A percentile compares a stretch with the other conserved stretches of the same genome.
These are phyloP conservation scores for Tautogolabrus adspersus DNA, from an alignment of 2,113 vertebrate genomes.

Conservation along the genomic window DNA sequence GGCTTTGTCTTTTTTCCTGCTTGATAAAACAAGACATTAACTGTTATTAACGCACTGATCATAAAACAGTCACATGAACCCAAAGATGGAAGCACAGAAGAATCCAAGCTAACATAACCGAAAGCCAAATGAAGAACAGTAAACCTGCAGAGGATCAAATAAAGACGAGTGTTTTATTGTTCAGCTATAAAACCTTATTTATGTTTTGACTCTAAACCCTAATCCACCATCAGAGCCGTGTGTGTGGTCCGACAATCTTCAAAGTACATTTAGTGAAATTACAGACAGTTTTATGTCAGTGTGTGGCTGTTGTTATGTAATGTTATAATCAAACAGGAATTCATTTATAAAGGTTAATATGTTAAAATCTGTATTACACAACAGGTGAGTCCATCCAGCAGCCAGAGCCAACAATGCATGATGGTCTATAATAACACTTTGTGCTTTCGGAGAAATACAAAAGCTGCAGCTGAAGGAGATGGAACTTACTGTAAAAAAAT, in stretches of 20 bases:
- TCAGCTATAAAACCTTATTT: constrained; percentile 62
- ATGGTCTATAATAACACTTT: neutral
- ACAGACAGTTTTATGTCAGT: constrained; percentile 37
- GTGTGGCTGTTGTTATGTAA: constrained; percentile 4
- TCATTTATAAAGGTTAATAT: neutral
- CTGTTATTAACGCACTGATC: constrained; percentile 1
- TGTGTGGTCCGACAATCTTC: constrained; percentile 69
- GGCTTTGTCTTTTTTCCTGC: neutral
- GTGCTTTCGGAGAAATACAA: neutral
- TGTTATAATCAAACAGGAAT: neutral
- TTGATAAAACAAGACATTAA: constrained; percentile 6
- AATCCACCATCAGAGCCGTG: constrained; percentile 42
- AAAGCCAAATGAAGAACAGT: constrained; percentile 36
- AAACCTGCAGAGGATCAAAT: constrained; percentile 40
- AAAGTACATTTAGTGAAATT: constrained; percentile 48
- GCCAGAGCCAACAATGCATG: too few species aligned
- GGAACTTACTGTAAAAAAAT: too few species aligned
- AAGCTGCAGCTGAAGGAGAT: constrained; percentile 1
- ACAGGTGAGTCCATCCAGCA: neutral
- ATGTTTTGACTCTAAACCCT: constrained; percentile 58
- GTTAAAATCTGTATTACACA: constrained; percentile 16
- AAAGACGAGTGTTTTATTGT: constrained; percentile 56
- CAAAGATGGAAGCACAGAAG: constrained; percentile 20
- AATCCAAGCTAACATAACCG: constrained; percentile 5
- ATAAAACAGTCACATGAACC: constrained; percentile 19